These are phyloP conservation scores for Spermophilus dauricus DNA, from an alignment of 2,113 vertebrate genomes.

Conservation along the genomic window DNA sequence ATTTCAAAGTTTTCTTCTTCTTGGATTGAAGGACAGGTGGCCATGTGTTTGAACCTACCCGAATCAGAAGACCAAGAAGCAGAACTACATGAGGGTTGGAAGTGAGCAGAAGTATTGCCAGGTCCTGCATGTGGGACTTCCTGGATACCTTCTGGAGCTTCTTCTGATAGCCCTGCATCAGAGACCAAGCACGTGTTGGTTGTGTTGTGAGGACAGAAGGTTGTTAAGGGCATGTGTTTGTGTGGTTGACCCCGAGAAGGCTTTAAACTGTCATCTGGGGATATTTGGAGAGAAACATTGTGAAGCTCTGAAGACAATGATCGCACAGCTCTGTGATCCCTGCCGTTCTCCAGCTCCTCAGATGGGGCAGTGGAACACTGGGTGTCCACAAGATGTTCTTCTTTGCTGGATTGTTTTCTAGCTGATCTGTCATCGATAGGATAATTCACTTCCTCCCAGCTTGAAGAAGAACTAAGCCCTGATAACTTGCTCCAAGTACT, in stretches of 20 bases:
- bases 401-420: background rate
- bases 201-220: background rate
- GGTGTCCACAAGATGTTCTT: background rate
- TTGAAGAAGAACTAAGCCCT: slow-evolving; percentile 75
- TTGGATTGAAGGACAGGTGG: rapidly evolving
- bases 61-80: background rate
- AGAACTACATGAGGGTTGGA: background rate
- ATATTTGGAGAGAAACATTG: slow-evolving; percentile 18
- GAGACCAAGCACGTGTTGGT: background rate
- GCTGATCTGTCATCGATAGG: background rate
- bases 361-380: slow-evolving; percentile 66
- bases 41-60: rapidly evolving
- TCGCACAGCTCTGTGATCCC: rapidly evolving
- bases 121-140: background rate
- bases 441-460: slow-evolving; percentile 86
- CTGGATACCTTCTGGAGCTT: background rate
- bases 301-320: background rate
- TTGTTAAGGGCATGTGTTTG: rapidly evolving
- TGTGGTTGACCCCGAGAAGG: slow-evolving; percentile 21
- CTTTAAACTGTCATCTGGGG: rapidly evolving
- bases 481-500: slow-evolving; percentile 88
- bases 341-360: background rate
- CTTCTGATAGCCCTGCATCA: background rate
- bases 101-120: background rate
- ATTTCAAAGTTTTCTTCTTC: slow-evolving; percentile 72